phyloP scores from a whole-genome alignment of 2,888 invertebrate species.

The Tetragonula carbonaria region DNA sequence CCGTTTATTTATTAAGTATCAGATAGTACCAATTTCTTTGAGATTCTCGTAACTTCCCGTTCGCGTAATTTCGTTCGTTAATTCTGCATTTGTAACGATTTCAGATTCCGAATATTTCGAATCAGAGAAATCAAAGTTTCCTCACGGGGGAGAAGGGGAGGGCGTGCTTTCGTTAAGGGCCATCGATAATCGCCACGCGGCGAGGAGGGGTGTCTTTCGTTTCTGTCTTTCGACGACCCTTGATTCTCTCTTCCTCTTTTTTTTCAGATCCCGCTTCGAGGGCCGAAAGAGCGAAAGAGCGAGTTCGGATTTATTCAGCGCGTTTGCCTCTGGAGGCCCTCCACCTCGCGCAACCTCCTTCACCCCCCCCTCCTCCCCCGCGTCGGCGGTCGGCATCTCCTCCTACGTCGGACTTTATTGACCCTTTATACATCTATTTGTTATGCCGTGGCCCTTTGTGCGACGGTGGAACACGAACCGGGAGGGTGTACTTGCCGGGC shows the following conservation, averaged over 20 bases:
- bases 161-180: too few relatives aligned
- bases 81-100: too few relatives aligned
- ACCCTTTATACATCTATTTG: slow-evolving; percentile 84
- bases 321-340: slow-evolving; percentile 79
- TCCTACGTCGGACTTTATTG: slow-evolving; percentile 81
- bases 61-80: too few relatives aligned
- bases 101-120: too few relatives aligned
- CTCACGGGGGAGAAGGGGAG: too few relatives aligned
- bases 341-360: slow-evolving; percentile 65
- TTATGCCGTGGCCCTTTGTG: slow-evolving; percentile 83
- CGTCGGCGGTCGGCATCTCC: slow-evolving; percentile 68
- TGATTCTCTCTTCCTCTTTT: slow-evolving; percentile 59
- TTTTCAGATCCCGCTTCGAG: slow-evolving; percentile 77
- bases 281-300: slow-evolving; percentile 73
- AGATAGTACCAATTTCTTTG: too few relatives aligned
- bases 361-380: slow-evolving; percentile 58
- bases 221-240: slow-evolving; percentile 73
- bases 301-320: slow-evolving; percentile 82
- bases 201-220: neutral
- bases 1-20: too few relatives aligned
- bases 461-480: slow-evolving; percentile 77
- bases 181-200: neutral
- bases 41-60: too few relatives aligned
- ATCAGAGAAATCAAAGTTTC: too few relatives aligned
- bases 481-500: slow-evolving; percentile 65